Evolutionary conservation across 2,888 invertebrate species (phyloP).

Genomic region (Thumatha senex): DNA sequence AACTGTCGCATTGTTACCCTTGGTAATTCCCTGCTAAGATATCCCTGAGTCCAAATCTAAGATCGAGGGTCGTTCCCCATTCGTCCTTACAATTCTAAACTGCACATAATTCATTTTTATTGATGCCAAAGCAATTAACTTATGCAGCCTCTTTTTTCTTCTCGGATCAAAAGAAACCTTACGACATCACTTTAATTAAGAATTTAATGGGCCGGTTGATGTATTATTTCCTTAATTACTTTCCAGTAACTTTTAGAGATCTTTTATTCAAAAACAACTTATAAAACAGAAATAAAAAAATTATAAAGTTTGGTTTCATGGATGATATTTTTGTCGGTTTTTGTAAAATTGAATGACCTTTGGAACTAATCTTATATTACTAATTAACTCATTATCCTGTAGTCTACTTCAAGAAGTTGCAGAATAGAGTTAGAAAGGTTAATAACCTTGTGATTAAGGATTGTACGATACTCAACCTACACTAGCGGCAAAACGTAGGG

Average conservation of each 20-base stretch:
- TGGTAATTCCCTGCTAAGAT: conserved; percentile 41
- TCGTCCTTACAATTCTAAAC: conserved; percentile 42
- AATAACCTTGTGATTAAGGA: too few relatives aligned
- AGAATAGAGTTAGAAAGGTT: too few relatives aligned
- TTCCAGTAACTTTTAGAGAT: conserved; percentile 17
- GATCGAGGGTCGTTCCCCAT: conserved; percentile 46
- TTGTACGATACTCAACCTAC: too few relatives aligned
- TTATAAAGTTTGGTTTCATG: not conserved
- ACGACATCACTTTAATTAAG: conserved; percentile 39
- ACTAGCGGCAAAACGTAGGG: too few relatives aligned
- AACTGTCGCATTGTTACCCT: conserved; percentile 25
- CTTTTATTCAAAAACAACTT: conserved; percentile 8
- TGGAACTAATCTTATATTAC: too few relatives aligned
- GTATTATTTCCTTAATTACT: conserved; percentile 36
- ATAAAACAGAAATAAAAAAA: not conserved
- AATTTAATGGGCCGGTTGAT: conserved; percentile 29
- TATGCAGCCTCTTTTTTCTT: conserved; percentile 37
- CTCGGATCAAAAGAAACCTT: conserved; percentile 22
- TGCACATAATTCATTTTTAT: conserved; percentile 64
- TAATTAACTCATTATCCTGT: too few relatives aligned
- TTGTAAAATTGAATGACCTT: too few relatives aligned
- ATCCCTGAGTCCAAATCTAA: conserved; percentile 44
- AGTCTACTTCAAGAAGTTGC: too few relatives aligned
- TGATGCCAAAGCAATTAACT: conserved; percentile 61
- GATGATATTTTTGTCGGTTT: not conserved